Base-by-base conservation (phyloP, 2,797 vertebrate genomes). In the Chromis chromis region DNA sequence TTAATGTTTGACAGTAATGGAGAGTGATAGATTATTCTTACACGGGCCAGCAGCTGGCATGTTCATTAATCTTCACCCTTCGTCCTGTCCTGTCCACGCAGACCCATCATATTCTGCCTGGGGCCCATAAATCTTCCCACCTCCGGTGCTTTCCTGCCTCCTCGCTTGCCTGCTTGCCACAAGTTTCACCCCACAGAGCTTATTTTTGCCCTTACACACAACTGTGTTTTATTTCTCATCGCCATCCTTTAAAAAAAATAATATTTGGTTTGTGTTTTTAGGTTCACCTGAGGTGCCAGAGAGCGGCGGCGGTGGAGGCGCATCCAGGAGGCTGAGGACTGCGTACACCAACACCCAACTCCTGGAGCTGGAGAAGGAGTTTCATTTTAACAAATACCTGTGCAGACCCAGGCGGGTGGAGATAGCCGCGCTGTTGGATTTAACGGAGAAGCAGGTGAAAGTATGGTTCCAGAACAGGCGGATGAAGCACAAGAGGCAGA, bases 401-500 rank as follows among this genome's bases (percentile, higher is more conserved):
- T 98, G 97, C 92, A 94, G 97, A 94, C 97, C 97, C 36, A 94
- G 97, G 74, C 94, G 98, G 53, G 96, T 98, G 91, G 98, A 99
- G 82, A 98, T 99, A 48, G 97, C 98, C 1, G 96, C 96, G 28
- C 86, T 97, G 88, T 87, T 99, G 93, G 97, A 99, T 94, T 92
- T 99, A 90, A 97, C 96, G 0, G 98, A 99, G 90, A 96, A 97
- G 89, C 97, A 99, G 94, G 97, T 99, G 44, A 99, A 99, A 92
- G 97, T 98, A 74, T 99, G 97, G 98, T 98, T 99, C 85, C 98
- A 99, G 91, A 99, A 99, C 93, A 91, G 98, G 62, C 95, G 97
- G 87, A 99, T 99, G 98, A 99, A 99, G 65, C 97, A 98, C 94
- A 99, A 99, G 89, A 94, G 96, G 69, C 97, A 99, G 90, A 98